phyloP scores from a whole-genome alignment of 2,113 vertebrate genomes.

The Empidonax alnorum region DNA sequence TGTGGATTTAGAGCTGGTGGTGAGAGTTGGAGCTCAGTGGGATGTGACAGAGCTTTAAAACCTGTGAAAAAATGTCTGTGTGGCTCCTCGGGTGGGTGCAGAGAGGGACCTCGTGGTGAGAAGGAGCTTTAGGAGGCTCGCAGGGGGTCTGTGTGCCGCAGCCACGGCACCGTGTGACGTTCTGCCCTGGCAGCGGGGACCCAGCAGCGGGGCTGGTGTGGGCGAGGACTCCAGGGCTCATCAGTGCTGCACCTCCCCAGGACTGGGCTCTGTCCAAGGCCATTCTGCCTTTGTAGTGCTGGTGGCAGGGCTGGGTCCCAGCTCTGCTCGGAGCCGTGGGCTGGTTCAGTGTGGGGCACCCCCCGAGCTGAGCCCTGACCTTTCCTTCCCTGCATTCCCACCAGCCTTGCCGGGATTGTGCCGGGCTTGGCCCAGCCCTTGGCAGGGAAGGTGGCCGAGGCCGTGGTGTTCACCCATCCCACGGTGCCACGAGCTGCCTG shows the following conservation, averaged over 20 bases:
- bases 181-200: not conserved
- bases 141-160: not conserved
- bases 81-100: not conserved
- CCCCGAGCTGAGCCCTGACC: rapidly evolving
- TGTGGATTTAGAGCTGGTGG: constrained; percentile 11
- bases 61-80: not conserved
- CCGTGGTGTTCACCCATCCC: not conserved
- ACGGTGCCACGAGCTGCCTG: not conserved
- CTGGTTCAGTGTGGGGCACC: rapidly evolving
- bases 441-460: not conserved
- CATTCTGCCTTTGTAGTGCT: not conserved
- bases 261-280: not conserved
- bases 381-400: not conserved
- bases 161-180: rapidly evolving
- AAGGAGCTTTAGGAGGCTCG: not conserved
- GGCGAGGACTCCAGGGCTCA: rapidly evolving
- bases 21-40: constrained; percentile 15
- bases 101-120: not conserved
- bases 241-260: rapidly evolving
- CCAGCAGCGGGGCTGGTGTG: rapidly evolving
- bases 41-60: constrained; percentile 29
- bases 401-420: rapidly evolving
- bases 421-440: rapidly evolving
- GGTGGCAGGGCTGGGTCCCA: not conserved
- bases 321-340: rapidly evolving